Evolutionary conservation across 2,888 invertebrate species (phyloP), one percentile per base, ranked within the genome.

Genomic region (Callinectes sapidus): DNA sequence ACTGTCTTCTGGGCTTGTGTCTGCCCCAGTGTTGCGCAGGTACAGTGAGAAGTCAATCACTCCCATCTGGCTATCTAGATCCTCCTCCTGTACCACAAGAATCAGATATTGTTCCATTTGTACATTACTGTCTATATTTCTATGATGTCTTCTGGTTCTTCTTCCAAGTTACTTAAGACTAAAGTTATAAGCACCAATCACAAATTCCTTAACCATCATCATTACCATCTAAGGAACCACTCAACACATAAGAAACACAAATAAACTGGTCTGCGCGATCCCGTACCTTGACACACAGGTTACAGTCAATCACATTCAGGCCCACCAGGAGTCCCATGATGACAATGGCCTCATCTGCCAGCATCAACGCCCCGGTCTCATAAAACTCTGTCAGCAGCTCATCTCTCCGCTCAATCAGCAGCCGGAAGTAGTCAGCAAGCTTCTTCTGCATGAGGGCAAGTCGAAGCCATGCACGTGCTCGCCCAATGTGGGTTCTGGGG

Each of bases 391-490:
- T 97, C 77, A 99, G 96, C 55, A 98, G 97, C 95, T 98, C 98
- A 95, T 99, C 98, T 94, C 98, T 97, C 95, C 98, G 97, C 95
- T 99, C 99, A 94, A 99, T 97, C 91, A 99, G 96, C 35, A 98
- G 97, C 95, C 98, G 98, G 95, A 99, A 97, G 96, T 99, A 99
- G 95, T 99, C 99, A 0, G 99, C 98, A 18, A 99, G 96, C 95
- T 98, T 98, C 96, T 99, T 99, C 96, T 99, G 99, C 99, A 99
- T 99, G 95, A 99, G 96, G 8, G 99, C 98, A 95, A 99, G 96
- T 94, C 99, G 97, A 77, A 99, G 96, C 99, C 99, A 99, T 90
- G 99, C 99, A 94, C 99, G 97, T 1, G 99, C 98, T 95, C 99
- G 97, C 81, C 98, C 98, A 97, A 98, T 97, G 93, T 98, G 98